Evolutionary conservation across 2,113 vertebrate species (phyloP), one percentile per base, ranked within the genome.

Genomic region (Neotoma lepida): DNA sequence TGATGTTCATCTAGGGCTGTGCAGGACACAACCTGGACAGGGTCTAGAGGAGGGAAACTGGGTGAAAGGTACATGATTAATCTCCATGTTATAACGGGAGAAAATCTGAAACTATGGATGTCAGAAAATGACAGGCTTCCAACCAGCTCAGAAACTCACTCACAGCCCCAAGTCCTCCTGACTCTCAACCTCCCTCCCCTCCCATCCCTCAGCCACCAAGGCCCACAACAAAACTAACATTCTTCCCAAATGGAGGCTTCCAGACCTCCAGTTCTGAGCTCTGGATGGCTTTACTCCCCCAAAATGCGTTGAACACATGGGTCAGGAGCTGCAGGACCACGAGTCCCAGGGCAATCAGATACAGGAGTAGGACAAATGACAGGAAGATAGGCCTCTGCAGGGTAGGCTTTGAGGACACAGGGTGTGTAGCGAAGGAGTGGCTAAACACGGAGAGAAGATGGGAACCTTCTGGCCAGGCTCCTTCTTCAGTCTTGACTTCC

Each of bases 171-270:
- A 5, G 20, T n/a, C 9, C 81, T 63, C 24, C 86, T 44, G 51
- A 33, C 35, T 66, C 81, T 88, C 30, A 30, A 54, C 28, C 58
- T 26, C 66, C 22, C 58, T 39, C 73, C 35, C 46, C 30, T 26
- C 64, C 77, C 49, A 49, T 1, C 14, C 58, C 24, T 18, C 4
- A 70, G 51, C 49, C 73, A 80, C n/a, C 39, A 51, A 2, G 9
- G 80, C 20, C 88, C 91, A 35, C 61, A 94, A 64, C 58, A 80
- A 89, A 89, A 58, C 63, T 86, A 87, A 93, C 39, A 92, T 77
- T 56, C 70, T 95, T 74, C 35, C 44, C 63, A 56, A 35, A 35
- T 35, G n/a, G 85, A 88, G 74, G 66, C 49, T 90, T 35, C 24
- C 35, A 26, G 56, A 76, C 17, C 12, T 89, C 89, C 17, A 56